phyloP scores from a whole-genome alignment of 2,888 invertebrate species.

The Torymus auratus region DNA sequence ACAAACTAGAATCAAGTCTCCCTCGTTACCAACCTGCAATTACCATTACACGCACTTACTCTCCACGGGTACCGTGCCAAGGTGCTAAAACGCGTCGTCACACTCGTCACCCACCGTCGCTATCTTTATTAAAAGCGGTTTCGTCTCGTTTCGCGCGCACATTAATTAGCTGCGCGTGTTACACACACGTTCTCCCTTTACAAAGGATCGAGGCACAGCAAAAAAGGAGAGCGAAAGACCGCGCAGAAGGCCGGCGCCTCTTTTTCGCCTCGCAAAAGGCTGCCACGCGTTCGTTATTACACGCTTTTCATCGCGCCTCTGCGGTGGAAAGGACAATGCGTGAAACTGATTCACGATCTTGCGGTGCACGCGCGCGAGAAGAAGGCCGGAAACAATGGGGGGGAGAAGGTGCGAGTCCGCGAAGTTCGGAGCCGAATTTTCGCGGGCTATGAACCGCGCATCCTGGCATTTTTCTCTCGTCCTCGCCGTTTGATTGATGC shows the following conservation, averaged over 20 bases:
- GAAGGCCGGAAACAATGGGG: constrained; percentile 31
- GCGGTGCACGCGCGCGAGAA: not conserved
- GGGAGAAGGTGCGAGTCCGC: not conserved
- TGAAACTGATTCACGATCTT: constrained; percentile 33
- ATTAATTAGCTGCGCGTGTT: constrained; percentile 32
- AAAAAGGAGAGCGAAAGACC: not conserved
- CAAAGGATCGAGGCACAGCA: constrained; percentile 29
- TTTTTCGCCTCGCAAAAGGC: constrained; percentile 4
- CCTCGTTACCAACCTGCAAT: not conserved
- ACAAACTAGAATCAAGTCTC: not conserved
- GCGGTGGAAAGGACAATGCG: constrained; percentile 35
- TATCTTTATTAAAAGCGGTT: constrained; percentile 20
- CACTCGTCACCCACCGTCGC: not conserved
- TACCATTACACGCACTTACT: not conserved
- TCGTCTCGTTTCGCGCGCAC: constrained; percentile 40
- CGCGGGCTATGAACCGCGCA: constrained; percentile 38
- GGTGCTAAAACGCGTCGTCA: constrained; percentile 26
- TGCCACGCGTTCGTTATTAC: not conserved
- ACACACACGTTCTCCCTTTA: no score
- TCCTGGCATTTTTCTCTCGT: constrained; percentile 8
- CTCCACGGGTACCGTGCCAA: constrained; percentile 9
- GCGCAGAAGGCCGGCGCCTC: constrained; percentile 4
- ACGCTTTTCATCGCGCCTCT: constrained; percentile 12
- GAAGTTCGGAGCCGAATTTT: constrained; percentile 22
- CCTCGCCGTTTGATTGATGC: not conserved